Evolutionary conservation across 2,797 vertebrate species (phyloP).

Genomic region (Peromyscus aztecus): DNA sequence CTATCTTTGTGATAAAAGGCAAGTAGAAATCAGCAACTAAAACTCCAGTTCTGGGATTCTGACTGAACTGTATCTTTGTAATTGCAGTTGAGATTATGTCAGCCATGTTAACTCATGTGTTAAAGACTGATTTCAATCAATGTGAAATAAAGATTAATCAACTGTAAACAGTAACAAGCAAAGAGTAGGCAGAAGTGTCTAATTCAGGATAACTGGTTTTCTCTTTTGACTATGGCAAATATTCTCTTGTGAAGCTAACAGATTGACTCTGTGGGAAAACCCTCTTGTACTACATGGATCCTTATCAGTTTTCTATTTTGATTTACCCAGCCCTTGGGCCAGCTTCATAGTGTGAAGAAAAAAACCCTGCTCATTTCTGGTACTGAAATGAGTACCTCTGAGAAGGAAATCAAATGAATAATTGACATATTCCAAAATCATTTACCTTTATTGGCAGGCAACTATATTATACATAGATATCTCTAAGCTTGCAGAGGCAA

Average conservation of each 20-base stretch:
- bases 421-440: slow-evolving; percentile 39
- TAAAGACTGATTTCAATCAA: slow-evolving; percentile 22
- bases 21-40: background rate
- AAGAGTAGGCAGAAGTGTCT: background rate
- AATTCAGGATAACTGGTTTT: background rate
- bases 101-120: background rate
- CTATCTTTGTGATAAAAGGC: background rate
- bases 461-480: background rate
- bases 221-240: background rate
- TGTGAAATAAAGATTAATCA: slow-evolving; percentile 49
- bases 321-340: slow-evolving; percentile 35
- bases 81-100: background rate
- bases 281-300: background rate
- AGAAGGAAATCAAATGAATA: slow-evolving; percentile 62
- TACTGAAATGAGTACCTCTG: slow-evolving; percentile 68
- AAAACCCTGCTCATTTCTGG: slow-evolving; percentile 12
- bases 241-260: slow-evolving; percentile 10
- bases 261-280: background rate
- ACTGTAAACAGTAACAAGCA: background rate
- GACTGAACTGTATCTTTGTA: background rate
- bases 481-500: background rate
- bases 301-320: slow-evolving; percentile 71
- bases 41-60: background rate
- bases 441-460: slow-evolving; percentile 59
- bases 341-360: background rate